Base-by-base conservation (phyloP, 2,888 invertebrate species). In the Sminthurinus aureus region DNA sequence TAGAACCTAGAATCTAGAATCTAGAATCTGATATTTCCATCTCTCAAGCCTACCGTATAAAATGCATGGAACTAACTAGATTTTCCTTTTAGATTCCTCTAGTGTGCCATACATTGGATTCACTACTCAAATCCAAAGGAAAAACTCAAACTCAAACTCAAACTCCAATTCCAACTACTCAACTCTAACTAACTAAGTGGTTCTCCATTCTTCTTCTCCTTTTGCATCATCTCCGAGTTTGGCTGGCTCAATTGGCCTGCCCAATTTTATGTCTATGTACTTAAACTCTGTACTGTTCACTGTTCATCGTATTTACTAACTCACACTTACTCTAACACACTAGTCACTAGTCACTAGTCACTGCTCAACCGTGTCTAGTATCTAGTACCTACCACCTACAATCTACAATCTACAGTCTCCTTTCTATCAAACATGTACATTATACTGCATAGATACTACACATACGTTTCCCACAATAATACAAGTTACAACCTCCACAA, bases 101-200 rank as follows among this genome's bases (percentile, higher is more conserved):
- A 73, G 73, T 73, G 73, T 73, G 73, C 24, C 24, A 24, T 73
- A 73, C 73, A 9, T 26, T 66, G 4, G 58, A 38, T 58, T 58
- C 58, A 58, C 58, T 58, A 15, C 18, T 58, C 13, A 13, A 13
- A 15, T 18, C 58, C 58, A 15, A 15, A 58, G 73, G 38, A 38
- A 38, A 38, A 38, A 38, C 38, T 38, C 38, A 58, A 58, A 58
- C 58, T 38, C 38, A 58, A 58, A 58, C 58, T 58, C 13, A 3
- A 58, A 15, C 58, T 58, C 58, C 58, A 58, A 58, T 18, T 58
- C 58, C 58, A 58, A 58, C 58, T 58, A 58, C 58, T 24, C 24
- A 73, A 73, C 22, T 73, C 73, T 73, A 73, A 73, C 73, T 73
- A 73, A 73, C 73, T 73, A 73, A 73, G 73, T 73, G 73, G 73